Base-by-base conservation (phyloP, 2,113 vertebrate species). In the Equus quagga region DNA sequence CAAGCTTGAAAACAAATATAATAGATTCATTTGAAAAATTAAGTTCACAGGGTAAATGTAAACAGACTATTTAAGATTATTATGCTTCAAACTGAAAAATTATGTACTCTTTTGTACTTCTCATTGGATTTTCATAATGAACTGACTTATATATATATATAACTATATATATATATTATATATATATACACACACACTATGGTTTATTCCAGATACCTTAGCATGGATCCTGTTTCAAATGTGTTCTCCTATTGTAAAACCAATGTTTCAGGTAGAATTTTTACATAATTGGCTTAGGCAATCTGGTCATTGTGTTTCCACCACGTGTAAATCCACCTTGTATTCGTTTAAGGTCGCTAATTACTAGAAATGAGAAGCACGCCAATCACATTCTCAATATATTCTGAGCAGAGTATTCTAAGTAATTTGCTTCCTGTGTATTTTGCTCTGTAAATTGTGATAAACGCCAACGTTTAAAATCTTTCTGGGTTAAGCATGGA, bases 301-400 rank as follows among this genome's bases (percentile, higher is more conserved):
- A 73, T 56, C 65, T 84, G 64, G 5, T 79, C 26, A 36, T 73
- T 64, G 33, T 49, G 31, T 93, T 92, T 95, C 17, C 12, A 73
- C 11, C 49, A 41, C 4, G 28, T 79, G 36, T 72, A 90, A 94
- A 69, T 80, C 5, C 9, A 86, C 49, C 5, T 86, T 72, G 23
- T 67, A 62, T 11, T 83, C 51, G 64, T 26, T 36, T 70, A 94
- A 92, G 54, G 1, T 9, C 88, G 33, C 36, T 96, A 88, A 64
- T 70, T 76, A 70, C 23, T 79, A 96, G 46, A 93, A 96, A 85
- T 85, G 12, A 80, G 60, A 91, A 83, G 13, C 54, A 84, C 51
- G 17, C 14, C 3, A 51, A 83, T 44, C 67, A 26, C 3, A 87
- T 67, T 92, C 23, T 41, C 26, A 56, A 18, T 92, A 67, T 67